Evolutionary conservation across 2,888 invertebrate species (phyloP).

Genomic region (Pseudolycoriella hygida): DNA sequence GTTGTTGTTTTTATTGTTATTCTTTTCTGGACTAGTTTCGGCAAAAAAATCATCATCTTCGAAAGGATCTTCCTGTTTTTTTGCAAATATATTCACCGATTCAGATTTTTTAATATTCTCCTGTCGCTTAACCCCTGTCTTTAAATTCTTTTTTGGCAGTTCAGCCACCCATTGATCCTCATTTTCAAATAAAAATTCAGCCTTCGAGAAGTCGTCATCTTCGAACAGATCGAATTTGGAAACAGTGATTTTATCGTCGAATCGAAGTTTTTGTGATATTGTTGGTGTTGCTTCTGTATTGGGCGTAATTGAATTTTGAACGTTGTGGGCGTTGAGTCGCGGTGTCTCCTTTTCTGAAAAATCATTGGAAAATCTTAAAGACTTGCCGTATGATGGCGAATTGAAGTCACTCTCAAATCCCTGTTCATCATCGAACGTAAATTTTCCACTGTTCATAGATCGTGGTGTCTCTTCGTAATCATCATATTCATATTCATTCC

Average conservation of each 20-base stretch:
- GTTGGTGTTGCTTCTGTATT: slow-evolving; percentile 11
- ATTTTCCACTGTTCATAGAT: slow-evolving; percentile 23
- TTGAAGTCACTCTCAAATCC: slow-evolving; percentile 30
- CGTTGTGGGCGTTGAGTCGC: slow-evolving; percentile 11
- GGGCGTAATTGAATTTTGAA: slow-evolving; percentile 4
- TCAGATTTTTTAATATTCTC: slow-evolving; percentile 69
- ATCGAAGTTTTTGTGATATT: slow-evolving; percentile 29
- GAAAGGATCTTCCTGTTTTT: slow-evolving; percentile 77
- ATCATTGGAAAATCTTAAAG: slow-evolving; percentile 41
- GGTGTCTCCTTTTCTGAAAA: slow-evolving; percentile 30
- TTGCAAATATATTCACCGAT: slow-evolving; percentile 75
- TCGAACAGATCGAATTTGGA: slow-evolving; percentile 31
- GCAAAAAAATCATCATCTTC: slow-evolving; percentile 78
- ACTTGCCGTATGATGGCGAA: slow-evolving; percentile 21
- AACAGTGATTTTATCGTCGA: slow-evolving; percentile 53
- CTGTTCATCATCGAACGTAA: slow-evolving; percentile 24
- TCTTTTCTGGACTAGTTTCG: slow-evolving; percentile 14
- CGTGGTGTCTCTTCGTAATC: slow-evolving; percentile 24
- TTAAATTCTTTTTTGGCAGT: slow-evolving; percentile 17
- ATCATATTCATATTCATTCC: slow-evolving; percentile 18
- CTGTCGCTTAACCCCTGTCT: slow-evolving; percentile 25
- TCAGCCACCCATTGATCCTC: slow-evolving; percentile 22
- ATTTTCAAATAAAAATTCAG: slow-evolving; percentile 27
- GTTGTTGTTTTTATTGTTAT: slow-evolving; percentile 8
- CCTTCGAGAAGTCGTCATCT: slow-evolving; percentile 40